phyloP scores from a whole-genome alignment of 2,113 vertebrate species.

The Pan troglodytes region NHGRI_mPanTro3-v2.1_pri NC_072411.2:102463501-102464000 shows the following conservation, averaged over 20 bases:
- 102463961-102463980: conserved; percentile 1
- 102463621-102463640: not conserved
- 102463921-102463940: conserved; percentile 28
- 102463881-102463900: conserved; percentile 24
- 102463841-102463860: conserved; percentile 29
- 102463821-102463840: not conserved
- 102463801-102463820: not conserved
- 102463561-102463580: not conserved
- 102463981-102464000: not conserved
- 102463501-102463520: not conserved
- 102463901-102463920: not conserved
- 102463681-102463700: not conserved
- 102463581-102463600: not conserved
- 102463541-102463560: not conserved
- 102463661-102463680: not conserved
- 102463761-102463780: not conserved
- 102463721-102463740: not conserved
- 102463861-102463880: not conserved
- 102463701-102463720: not conserved
- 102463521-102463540: not conserved
- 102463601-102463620: not conserved
- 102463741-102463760: not conserved
- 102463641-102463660: not conserved
- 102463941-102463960: conserved; percentile 43
- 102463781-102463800: not conserved